These are phyloP conservation scores for Drosophila bocqueti DNA, from an alignment of 1,140 invertebrate species.

Conservation along the genomic window DNA sequence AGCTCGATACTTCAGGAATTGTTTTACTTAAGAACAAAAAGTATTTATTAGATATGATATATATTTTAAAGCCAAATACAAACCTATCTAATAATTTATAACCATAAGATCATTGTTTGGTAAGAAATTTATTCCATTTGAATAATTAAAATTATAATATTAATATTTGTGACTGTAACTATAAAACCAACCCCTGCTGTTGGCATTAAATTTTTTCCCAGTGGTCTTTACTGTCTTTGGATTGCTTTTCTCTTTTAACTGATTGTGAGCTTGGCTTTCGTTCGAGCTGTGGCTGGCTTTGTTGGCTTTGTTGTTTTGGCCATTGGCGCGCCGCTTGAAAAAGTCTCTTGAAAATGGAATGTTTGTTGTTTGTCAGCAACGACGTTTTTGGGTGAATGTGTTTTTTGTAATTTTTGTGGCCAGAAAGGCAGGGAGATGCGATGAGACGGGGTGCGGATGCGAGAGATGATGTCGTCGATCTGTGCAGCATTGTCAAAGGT, in stretches of 20 bases:
- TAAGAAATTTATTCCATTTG: no score
- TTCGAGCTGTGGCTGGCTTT: constrained; percentile 39
- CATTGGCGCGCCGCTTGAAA: constrained; percentile 51
- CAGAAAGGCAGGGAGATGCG: constrained; percentile 1
- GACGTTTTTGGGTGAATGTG: constrained; percentile 75
- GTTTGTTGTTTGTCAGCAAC: constrained; percentile 57
- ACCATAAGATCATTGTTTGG: no score
- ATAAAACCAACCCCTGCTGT: constrained; percentile 6
- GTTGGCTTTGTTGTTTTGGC: constrained; percentile 43
- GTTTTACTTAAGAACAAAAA: no score
- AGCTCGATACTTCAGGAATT: neutral
- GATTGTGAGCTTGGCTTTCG: constrained; percentile 69
- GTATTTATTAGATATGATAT: no score
- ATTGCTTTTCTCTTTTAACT: constrained; percentile 73
- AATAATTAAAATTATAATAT: no score
- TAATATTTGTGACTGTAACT: no score
- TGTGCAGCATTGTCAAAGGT: constrained; percentile 81
- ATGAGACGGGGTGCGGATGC: constrained; percentile 11
- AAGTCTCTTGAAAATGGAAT: constrained; percentile 76
- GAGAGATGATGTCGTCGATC: constrained; percentile 54
- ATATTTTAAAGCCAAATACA: no score
- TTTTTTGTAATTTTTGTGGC: constrained; percentile 34
- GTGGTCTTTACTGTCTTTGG: constrained; percentile 40
- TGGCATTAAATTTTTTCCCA: constrained; percentile 36
- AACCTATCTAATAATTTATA: no score